Conservation (phyloP, 1,140 invertebrate species). For the Tetraneura akinire region DNA sequence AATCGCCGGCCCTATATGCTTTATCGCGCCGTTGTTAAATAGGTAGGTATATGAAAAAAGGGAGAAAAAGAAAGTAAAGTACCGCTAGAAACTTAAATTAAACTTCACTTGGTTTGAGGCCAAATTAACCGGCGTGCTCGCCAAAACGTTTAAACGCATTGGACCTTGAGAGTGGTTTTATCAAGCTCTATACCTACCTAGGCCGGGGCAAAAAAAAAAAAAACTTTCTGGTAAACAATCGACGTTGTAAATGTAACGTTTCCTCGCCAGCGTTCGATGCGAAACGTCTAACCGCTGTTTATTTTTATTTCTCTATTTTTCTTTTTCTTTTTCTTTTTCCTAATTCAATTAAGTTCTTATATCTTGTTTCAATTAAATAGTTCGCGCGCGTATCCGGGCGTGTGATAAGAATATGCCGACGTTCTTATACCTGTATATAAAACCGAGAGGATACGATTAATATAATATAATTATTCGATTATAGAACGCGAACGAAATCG, state of each 20-base stretch:
- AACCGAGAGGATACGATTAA: too few species aligned
- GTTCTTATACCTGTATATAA: too few species aligned
- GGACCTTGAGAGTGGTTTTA: conserved; percentile 42
- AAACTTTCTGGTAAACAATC: conserved; percentile 36
- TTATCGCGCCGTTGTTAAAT: not conserved
- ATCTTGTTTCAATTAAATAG: not conserved
- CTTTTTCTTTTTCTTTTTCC: not conserved
- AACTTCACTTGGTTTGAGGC: conserved; percentile 41
- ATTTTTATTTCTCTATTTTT: conserved; percentile 17
- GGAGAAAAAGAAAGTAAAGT: not conserved
- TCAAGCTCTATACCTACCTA: not conserved
- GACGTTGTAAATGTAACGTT: conserved; percentile 36
- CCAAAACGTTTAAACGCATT: conserved; percentile 48
- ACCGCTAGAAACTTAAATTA: conserved; percentile 44
- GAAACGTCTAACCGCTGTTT: not conserved
- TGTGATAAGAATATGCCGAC: too few species aligned
- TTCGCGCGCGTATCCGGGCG: not conserved
- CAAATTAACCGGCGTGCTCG: conserved; percentile 47
- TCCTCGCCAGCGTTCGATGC: conserved; percentile 6
- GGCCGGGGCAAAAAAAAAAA: not conserved
- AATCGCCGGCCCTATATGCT: conserved; percentile 9
- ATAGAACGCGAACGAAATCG: too few species aligned
- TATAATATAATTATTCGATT: too few species aligned
- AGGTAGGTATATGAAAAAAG: too few species aligned
- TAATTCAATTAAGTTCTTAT: not conserved